A percentile compares a stretch with the other conserved stretches of the same genome.
Conservation (phyloP, 1,140 invertebrate genomes). For the Lepidotrigona ventralis region DNA sequence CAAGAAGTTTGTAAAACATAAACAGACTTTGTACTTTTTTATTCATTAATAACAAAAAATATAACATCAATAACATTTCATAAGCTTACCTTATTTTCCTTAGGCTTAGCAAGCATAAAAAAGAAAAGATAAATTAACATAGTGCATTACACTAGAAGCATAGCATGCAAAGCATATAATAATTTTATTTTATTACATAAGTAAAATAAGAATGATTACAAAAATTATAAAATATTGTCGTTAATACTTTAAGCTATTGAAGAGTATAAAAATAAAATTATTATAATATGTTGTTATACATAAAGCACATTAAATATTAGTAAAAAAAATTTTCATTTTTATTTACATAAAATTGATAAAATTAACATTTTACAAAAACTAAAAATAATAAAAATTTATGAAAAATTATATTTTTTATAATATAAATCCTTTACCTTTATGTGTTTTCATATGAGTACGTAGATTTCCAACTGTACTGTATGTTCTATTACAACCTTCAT, state of each 20-base stretch:
- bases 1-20: slow-evolving; percentile 27
- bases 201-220: slow-evolving; percentile 11
- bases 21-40: not conserved
- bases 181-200: slow-evolving; percentile 7
- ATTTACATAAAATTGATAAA: slow-evolving; percentile 13
- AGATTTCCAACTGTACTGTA: slow-evolving; percentile 97
- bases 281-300: not conserved
- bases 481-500: slow-evolving; percentile 92
- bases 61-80: slow-evolving; percentile 2
- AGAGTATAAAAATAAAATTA: not conserved
- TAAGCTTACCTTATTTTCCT: slow-evolving; percentile 64
- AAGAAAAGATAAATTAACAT: slow-evolving; percentile 48
- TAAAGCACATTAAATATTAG: slow-evolving; percentile 3
- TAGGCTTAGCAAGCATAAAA: slow-evolving; percentile 64
- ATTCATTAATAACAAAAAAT: not conserved
- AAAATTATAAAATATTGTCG: not conserved
- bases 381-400: not conserved
- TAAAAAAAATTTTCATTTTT: not conserved
- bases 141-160: slow-evolving; percentile 4
- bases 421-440: slow-evolving; percentile 88
- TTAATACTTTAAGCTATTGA: not conserved
- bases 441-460: slow-evolving; percentile 96
- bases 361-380: not conserved
- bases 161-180: slow-evolving; percentile 44
- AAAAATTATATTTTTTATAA: not conserved